phyloP scores from a whole-genome alignment of 2,113 vertebrate genomes.

The Nycticryphes semicollaris region DNA sequence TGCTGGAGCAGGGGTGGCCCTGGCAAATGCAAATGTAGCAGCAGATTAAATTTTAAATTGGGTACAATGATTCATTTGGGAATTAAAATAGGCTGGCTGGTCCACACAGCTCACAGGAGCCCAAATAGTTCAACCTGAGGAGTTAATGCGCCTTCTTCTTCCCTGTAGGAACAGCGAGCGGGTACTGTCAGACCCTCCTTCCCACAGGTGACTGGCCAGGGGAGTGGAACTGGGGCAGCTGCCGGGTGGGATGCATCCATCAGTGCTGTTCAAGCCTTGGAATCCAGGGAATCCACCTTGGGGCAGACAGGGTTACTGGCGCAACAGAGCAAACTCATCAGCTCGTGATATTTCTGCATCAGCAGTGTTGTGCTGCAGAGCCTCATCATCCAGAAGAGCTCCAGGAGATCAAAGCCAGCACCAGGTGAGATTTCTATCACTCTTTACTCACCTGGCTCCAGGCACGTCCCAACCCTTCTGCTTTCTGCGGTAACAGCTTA shows the following conservation, averaged over 20 bases:
- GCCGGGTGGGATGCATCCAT: rapidly evolving
- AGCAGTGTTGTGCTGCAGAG: not conserved
- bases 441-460: not conserved
- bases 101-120: not conserved
- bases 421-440: not conserved
- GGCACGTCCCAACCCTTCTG: conserved; percentile 7
- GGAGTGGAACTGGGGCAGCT: rapidly evolving
- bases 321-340: not conserved
- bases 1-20: not conserved
- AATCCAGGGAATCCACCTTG: not conserved
- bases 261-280: not conserved
- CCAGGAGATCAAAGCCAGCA: not conserved
- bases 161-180: not conserved
- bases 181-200: not conserved
- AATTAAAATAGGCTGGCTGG: not conserved
- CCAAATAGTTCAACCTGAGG: not conserved
- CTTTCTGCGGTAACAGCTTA: not conserved
- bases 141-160: not conserved
- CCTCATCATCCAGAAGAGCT: not conserved
- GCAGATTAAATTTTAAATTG: not conserved
- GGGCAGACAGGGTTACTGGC: not conserved
- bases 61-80: not conserved
- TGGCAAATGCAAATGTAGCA: not conserved
- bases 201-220: not conserved
- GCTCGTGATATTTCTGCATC: not conserved